These are phyloP conservation scores for Brachyhypopomus occidentalis DNA, from an alignment of 2,113 vertebrate genomes.

Conservation along the genomic window DNA sequence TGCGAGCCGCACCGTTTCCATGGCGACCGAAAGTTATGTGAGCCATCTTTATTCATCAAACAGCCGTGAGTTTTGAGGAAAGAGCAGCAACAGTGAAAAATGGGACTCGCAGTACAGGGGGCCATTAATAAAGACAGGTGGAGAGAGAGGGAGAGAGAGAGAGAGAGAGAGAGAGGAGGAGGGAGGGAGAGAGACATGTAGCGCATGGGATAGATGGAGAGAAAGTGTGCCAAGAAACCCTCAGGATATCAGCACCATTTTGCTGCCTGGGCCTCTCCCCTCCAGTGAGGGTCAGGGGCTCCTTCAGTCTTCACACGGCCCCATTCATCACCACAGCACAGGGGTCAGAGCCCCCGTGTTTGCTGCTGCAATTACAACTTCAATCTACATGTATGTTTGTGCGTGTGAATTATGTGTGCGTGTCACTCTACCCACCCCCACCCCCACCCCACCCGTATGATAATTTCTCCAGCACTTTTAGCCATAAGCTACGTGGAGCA, in stretches of 20 bases:
- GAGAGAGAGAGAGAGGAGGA: not conserved
- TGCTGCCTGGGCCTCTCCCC: not conserved
- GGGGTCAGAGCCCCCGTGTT: not conserved
- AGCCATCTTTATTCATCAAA: slow-evolving; percentile 58
- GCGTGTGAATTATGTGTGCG: not conserved
- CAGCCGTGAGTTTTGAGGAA: slow-evolving; percentile 24
- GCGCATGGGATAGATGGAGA: not conserved
- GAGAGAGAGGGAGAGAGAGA: not conserved
- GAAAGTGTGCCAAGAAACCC: not conserved
- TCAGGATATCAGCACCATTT: not conserved
- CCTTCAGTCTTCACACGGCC: not conserved
- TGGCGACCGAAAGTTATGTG: slow-evolving; percentile 54
- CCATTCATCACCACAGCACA: slow-evolving; percentile 5
- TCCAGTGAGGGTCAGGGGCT: not conserved
- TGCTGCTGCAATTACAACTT: not conserved
- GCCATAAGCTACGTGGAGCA: slow-evolving; percentile 26
- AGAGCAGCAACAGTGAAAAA: slow-evolving; percentile 46
- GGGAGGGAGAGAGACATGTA: not conserved
- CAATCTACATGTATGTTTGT: not conserved
- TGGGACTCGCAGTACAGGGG: slow-evolving; percentile 22
- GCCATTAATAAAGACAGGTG: slow-evolving; percentile 45
- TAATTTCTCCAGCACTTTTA: slow-evolving; percentile 39
- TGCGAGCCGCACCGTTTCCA: slow-evolving; percentile 50
- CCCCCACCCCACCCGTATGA: slow-evolving; percentile 18
- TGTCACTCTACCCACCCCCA: slow-evolving; percentile 26